phyloP scores from a whole-genome alignment of 2,888 invertebrate species.

The Pelosia muscerda region DNA sequence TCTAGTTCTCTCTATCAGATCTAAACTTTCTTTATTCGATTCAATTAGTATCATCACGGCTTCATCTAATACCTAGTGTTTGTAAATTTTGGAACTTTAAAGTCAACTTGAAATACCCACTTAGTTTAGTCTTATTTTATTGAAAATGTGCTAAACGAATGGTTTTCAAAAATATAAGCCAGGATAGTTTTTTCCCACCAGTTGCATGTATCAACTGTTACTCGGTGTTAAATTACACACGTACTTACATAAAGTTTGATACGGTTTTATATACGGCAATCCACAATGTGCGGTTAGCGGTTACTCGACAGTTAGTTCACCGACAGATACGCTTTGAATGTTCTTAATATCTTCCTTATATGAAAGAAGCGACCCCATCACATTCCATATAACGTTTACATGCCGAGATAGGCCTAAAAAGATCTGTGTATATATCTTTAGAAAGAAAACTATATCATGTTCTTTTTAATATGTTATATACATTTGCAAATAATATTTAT shows the following conservation, averaged over 20 bases:
- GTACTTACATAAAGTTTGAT: slow-evolving; percentile 33
- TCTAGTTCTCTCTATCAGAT: not conserved
- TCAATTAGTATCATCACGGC: not conserved
- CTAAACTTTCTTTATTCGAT: no score
- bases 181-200: slow-evolving; percentile 14
- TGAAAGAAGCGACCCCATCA: slow-evolving; percentile 29
- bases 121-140: no score
- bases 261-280: slow-evolving; percentile 40
- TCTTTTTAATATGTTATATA: no score
- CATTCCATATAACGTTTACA: not conserved
- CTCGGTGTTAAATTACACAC: slow-evolving; percentile 34
- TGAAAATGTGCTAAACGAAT: not conserved
- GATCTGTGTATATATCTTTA: not conserved
- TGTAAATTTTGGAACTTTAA: not conserved
- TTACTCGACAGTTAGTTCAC: slow-evolving; percentile 56
- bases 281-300: slow-evolving; percentile 53
- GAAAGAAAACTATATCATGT: no score
- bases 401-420: not conserved
- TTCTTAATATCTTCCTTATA: slow-evolving; percentile 62
- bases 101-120: not conserved
- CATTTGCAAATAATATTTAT: no score
- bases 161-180: not conserved
- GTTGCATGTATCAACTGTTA: slow-evolving; percentile 18
- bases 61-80: not conserved
- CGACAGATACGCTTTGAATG: slow-evolving; percentile 53